Conservation (phyloP, 2,113 vertebrate genomes). For the Hyperoodon ampullatus region DNA sequence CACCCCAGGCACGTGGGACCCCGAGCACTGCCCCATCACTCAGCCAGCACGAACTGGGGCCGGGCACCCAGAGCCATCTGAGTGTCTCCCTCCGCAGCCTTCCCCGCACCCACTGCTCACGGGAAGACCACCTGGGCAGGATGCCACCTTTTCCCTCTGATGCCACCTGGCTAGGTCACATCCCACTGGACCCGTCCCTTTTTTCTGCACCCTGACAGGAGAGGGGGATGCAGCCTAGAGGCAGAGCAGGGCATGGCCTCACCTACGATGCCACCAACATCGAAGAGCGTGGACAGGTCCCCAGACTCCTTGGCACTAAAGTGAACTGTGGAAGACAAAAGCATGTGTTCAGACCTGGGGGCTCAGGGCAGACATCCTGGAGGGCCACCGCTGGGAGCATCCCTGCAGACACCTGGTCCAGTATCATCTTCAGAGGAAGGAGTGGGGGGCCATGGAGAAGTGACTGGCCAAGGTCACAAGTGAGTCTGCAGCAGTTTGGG, state of each 20-base stretch:
- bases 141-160: background rate
- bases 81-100: background rate
- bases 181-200: background rate
- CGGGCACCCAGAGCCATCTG: background rate
- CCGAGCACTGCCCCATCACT: background rate
- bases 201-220: background rate
- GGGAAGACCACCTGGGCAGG: background rate
- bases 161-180: background rate
- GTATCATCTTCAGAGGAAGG: background rate
- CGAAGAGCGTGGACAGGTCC: slow-evolving; percentile 96
- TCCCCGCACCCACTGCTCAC: background rate
- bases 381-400: background rate
- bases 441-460: background rate
- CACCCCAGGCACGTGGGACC: background rate
- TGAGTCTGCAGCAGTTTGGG: background rate
- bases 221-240: fast-evolving
- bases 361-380: background rate
- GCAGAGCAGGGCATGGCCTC: slow-evolving; percentile 1
- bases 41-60: background rate
- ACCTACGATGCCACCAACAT: slow-evolving; percentile 97
- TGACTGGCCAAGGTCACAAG: background rate
- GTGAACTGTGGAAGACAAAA: slow-evolving; percentile 86
- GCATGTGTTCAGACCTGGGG: background rate
- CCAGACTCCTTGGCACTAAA: slow-evolving; percentile 94
- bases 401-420: too few species aligned